Evolutionary conservation across 1,140 invertebrate species (phyloP).

Genomic region (Globodera rostochiensis): DNA sequence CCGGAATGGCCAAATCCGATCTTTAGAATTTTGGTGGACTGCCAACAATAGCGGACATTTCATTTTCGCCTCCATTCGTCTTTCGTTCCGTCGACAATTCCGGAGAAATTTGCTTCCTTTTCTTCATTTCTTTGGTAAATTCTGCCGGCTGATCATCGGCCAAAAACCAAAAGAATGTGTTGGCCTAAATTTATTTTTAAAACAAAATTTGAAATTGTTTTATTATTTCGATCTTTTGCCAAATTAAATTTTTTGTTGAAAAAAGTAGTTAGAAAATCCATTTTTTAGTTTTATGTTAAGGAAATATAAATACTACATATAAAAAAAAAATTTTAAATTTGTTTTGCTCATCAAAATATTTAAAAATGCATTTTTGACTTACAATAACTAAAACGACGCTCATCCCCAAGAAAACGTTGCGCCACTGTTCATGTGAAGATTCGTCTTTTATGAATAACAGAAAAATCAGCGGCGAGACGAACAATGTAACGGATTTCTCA

Average conservation of each 20-base stretch:
- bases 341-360: not conserved
- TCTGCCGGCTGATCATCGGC: constrained; percentile 55
- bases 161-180: constrained; percentile 52
- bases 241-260: not conserved
- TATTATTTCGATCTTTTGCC: not conserved
- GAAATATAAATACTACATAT: too few species aligned
- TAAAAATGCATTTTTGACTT: not conserved
- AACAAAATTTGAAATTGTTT: not conserved
- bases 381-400: constrained; percentile 15
- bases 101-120: not conserved
- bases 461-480: constrained; percentile 43
- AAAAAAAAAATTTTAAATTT: too few species aligned
- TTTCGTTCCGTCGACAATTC: too few species aligned
- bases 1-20: too few species aligned
- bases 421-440: constrained; percentile 29
- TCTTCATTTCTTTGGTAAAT: constrained; percentile 45
- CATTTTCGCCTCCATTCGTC: too few species aligned
- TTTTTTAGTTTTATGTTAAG: too few species aligned
- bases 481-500: constrained; percentile 42
- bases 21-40: too few species aligned
- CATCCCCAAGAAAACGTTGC: constrained; percentile 31
- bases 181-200: constrained; percentile 24
- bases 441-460: constrained; percentile 38
- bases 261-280: too few species aligned
- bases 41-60: too few species aligned